These are phyloP conservation scores for Melospiza georgiana DNA, from an alignment of 2,113 vertebrate species.

Conservation along the genomic window DNA sequence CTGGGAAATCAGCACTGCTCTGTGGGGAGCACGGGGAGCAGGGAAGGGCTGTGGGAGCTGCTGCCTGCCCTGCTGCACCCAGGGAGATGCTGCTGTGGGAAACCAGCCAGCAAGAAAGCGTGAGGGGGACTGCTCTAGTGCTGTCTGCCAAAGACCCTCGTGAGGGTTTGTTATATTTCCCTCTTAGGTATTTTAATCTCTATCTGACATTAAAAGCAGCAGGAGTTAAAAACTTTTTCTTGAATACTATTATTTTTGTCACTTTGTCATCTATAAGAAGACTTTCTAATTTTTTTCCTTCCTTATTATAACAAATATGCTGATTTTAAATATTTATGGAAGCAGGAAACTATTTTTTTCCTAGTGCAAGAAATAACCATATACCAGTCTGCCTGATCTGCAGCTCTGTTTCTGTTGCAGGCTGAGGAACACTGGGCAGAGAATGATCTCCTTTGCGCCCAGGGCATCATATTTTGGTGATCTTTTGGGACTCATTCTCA, in stretches of 20 bases:
- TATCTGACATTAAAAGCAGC: not conserved
- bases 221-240: not conserved
- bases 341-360: not conserved
- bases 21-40: not conserved
- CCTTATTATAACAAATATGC: not conserved
- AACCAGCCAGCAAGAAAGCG: not conserved
- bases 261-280: not conserved
- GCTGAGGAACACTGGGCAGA: not conserved
- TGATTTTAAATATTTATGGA: not conserved
- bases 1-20: not conserved
- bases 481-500: not conserved
- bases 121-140: not conserved
- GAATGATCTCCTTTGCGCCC: not conserved
- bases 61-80: not conserved
- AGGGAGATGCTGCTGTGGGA: not conserved
- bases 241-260: not conserved
- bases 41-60: not conserved
- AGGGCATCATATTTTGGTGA: not conserved
- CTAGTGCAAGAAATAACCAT: not conserved
- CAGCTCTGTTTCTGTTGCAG: not conserved
- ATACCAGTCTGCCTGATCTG: not conserved
- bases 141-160: not conserved
- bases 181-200: not conserved
- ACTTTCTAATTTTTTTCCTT: not conserved
- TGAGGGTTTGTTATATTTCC: not conserved